These are phyloP conservation scores for Laothoe populi DNA, from an alignment of 2,888 invertebrate genomes.

Conservation along the genomic window DNA sequence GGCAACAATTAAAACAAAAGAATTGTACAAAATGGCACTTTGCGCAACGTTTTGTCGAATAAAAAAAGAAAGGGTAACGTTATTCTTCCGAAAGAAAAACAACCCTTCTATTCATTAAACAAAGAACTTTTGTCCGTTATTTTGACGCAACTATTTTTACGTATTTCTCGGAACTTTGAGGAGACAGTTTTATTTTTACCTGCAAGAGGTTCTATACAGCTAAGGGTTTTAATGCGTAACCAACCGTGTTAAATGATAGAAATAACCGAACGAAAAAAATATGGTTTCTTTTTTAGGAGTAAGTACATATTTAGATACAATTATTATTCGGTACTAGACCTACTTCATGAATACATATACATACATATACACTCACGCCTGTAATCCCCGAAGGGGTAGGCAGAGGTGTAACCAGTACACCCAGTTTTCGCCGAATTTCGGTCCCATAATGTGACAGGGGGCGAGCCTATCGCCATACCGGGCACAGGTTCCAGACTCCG, in stretches of 20 bases:
- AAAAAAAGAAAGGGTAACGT: slow-evolving; percentile 75
- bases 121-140: slow-evolving; percentile 68
- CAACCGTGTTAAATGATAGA: slow-evolving; percentile 19
- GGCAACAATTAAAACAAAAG: slow-evolving; percentile 42
- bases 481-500: too few species aligned
- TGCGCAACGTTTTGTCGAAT: slow-evolving; percentile 68
- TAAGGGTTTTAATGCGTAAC: slow-evolving; percentile 11
- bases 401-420: too few species aligned
- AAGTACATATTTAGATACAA: slow-evolving; percentile 28
- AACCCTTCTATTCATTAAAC: slow-evolving; percentile 76
- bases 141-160: slow-evolving; percentile 66
- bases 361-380: too few species aligned
- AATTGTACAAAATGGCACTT: slow-evolving; percentile 63
- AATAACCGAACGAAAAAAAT: slow-evolving; percentile 1
- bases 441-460: too few species aligned
- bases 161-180: slow-evolving; percentile 61
- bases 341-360: too few species aligned
- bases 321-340: neutral
- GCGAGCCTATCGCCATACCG: too few species aligned
- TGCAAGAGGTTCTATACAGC: slow-evolving; percentile 4
- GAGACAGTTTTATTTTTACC: slow-evolving; percentile 36
- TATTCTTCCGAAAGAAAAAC: slow-evolving; percentile 77
- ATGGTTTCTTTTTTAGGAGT: neutral
- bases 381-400: too few species aligned
- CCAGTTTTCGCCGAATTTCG: too few species aligned